Conservation (phyloP, 2,888 invertebrate species). For the Campopleginae sp. region DNA sequence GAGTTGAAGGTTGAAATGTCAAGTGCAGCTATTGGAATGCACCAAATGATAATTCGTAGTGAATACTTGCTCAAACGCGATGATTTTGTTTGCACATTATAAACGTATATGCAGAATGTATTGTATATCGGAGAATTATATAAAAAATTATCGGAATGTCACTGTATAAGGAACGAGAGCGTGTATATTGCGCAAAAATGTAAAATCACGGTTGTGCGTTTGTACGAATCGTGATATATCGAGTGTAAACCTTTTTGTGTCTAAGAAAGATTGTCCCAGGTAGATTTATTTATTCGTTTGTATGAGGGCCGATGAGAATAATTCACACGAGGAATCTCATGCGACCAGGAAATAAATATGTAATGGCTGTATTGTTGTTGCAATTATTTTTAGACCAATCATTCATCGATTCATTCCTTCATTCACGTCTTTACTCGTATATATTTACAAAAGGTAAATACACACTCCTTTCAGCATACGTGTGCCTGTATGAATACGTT, state of each 20-base stretch:
- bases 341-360: constrained; percentile 34
- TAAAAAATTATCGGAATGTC: constrained; percentile 51
- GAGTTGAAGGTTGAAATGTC: neutral
- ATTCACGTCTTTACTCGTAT: constrained; percentile 23
- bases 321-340: constrained; percentile 26
- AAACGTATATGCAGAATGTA: constrained; percentile 33
- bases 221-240: constrained; percentile 26
- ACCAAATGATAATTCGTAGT: constrained; percentile 1
- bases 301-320: constrained; percentile 34
- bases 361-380: constrained; percentile 3
- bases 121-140: constrained; percentile 55
- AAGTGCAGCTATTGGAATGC: constrained; percentile 11
- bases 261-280: constrained; percentile 63
- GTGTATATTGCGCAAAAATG: constrained; percentile 50
- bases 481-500: neutral
- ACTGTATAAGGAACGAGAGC: constrained; percentile 60
- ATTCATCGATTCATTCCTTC: constrained; percentile 29
- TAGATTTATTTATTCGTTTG: constrained; percentile 32
- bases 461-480: constrained; percentile 38
- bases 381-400: constrained; percentile 25
- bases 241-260: constrained; percentile 56
- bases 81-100: neutral
- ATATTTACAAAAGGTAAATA: constrained; percentile 63
- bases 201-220: constrained; percentile 35
- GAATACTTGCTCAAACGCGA: neutral